Base-by-base conservation (phyloP, 1,140 invertebrate genomes). In the Diabrotica virgifera region DNA sequence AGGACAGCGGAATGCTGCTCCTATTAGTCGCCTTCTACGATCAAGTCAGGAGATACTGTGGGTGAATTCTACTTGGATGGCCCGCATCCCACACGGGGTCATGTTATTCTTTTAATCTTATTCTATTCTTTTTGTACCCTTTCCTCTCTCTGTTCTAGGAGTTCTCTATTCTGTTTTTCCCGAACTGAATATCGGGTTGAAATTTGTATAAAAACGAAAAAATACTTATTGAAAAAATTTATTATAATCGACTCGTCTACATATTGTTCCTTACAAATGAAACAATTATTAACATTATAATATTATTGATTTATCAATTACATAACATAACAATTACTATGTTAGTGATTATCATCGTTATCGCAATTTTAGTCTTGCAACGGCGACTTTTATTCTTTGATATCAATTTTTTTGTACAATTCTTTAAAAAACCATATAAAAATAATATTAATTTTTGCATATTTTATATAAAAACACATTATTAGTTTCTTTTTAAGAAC, bases 301-400 rank as follows among this genome's bases (percentile, higher is more conserved):
- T 70, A 67, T 70, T 66, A 68, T 70, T 72, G 64, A 70, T 70
- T 67, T 63, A 66, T 70, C 63, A 70, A 70, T 69, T 70, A 70
- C 64, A 72, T 71, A 70, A 72, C 66, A 74, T 73, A 77, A 77
- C 75, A 77, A 72, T 73, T 71, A 65, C 72, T 73, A 74, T 74
- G 61, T 73, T 77, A 74, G 70, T 77, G 74, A 77, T 77, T 76
- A 76, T 77, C 75, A 72, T 76, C 72, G 70, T 75, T 74, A 75
- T 77, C 72, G 68, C 72, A 73, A 70, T 64, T 72, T 69, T 60
- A 69, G 64, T 70, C 66, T 68, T 71, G 53, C 46, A 60, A 64
- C 56, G 61, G 50, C 58, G 58, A 70, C 54, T 61, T 46, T 46
- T 46, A 8, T 46, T 8, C 40, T 46, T 46, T 46, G 52, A 57